Conservation (phyloP, 2,113 vertebrate species). For the Hyperoodon ampullatus region DNA sequence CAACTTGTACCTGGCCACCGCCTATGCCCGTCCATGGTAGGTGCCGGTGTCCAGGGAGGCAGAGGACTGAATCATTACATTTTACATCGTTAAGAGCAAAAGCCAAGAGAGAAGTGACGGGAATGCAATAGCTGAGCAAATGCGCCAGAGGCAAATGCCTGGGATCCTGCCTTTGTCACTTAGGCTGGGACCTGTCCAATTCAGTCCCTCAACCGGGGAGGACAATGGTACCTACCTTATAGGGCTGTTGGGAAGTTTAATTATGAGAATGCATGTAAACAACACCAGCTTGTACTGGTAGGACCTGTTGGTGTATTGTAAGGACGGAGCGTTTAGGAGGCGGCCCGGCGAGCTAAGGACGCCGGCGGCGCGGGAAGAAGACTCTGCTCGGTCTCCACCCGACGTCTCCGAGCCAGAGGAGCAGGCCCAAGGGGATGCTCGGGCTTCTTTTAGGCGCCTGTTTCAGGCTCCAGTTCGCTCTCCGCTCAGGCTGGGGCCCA, state of each 20-base stretch:
- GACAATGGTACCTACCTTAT: slow-evolving; percentile 35
- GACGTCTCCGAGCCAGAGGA: neutral
- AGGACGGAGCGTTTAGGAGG: neutral
- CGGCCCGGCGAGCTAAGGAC: neutral
- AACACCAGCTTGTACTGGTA: neutral
- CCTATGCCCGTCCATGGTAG: neutral
- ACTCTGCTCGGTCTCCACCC: neutral
- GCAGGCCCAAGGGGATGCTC: neutral
- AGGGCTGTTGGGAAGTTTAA: slow-evolving; percentile 15
- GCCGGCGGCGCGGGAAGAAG: neutral
- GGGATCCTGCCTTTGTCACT: neutral
- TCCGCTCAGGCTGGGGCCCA: neutral
- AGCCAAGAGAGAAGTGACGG: too few relatives aligned
- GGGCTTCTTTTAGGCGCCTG: neutral
- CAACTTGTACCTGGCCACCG: neutral
- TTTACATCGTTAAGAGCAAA: neutral
- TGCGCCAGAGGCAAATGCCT: neutral
- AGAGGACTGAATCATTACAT: neutral
- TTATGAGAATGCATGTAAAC: neutral
- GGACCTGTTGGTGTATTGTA: neutral
- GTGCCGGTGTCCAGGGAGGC: neutral
- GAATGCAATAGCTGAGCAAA: neutral
- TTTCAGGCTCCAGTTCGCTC: neutral
- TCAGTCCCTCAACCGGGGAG: neutral
- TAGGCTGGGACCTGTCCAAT: neutral